Evolutionary conservation across 2,888 invertebrate species (phyloP).

Genomic region (Sarcophaga variegata): DNA sequence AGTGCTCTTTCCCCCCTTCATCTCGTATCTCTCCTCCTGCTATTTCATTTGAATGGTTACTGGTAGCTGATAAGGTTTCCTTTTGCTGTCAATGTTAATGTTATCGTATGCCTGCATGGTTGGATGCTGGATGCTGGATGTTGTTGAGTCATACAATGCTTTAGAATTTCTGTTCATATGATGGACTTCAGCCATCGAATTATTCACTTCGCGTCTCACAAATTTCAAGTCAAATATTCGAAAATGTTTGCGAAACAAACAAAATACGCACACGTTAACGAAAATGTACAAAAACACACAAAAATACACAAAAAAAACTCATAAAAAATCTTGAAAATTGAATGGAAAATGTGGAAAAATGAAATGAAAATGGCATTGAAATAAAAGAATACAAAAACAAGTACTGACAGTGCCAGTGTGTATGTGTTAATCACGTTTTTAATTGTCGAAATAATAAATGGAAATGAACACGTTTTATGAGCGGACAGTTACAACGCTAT

Average conservation of each 20-base stretch:
- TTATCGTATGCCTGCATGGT: too few species aligned
- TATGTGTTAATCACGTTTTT: constrained; percentile 37
- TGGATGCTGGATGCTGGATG: constrained; percentile 11
- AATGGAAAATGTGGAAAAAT: neutral
- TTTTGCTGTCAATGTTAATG: neutral
- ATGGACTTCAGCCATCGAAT: constrained; percentile 13
- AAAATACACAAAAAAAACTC: constrained; percentile 34
- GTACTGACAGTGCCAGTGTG: neutral
- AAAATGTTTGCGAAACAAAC: constrained; percentile 55
- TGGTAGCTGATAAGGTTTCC: neutral
- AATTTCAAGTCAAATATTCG: constrained; percentile 16
- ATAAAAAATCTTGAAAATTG: constrained; percentile 63
- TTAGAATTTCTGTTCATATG: neutral
- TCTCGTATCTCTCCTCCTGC: too few species aligned
- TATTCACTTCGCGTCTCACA: neutral
- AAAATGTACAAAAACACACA: constrained; percentile 10
- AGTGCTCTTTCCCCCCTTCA: too few species aligned
- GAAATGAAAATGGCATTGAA: constrained; percentile 12
- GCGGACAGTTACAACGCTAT: neutral
- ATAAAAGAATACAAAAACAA: neutral
- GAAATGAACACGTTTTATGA: constrained; percentile 26
- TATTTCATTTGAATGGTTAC: neutral
- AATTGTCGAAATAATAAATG: constrained; percentile 33
- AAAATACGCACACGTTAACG: constrained; percentile 27
- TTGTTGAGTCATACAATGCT: constrained; percentile 39